These are phyloP conservation scores for Sarotherodon lohbergeri DNA, from an alignment of 2,113 vertebrate genomes.

Conservation along the genomic window DNA sequence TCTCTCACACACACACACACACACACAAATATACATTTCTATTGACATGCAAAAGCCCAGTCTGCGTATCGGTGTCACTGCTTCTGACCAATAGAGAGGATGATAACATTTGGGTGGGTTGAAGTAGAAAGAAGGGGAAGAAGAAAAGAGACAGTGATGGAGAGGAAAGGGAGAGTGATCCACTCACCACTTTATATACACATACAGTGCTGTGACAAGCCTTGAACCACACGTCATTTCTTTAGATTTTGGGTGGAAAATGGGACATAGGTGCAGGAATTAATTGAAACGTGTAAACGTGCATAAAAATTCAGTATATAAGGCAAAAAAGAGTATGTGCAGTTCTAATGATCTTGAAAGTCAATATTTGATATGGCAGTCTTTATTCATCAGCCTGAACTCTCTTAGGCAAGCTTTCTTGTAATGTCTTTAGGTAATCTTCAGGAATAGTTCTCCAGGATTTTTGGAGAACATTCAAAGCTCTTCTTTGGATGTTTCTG, in stretches of 20 bases:
- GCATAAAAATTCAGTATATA: not conserved
- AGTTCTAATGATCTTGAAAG: not conserved
- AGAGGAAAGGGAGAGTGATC: not conserved
- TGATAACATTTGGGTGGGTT: not conserved
- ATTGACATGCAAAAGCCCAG: constrained; percentile 19
- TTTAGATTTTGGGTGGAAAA: not conserved
- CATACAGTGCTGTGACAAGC: not conserved
- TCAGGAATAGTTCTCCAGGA: not conserved
- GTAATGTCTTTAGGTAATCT: not conserved
- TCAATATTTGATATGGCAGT: not conserved
- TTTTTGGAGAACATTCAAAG: not conserved
- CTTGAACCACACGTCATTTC: not conserved
- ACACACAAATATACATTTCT: not conserved
- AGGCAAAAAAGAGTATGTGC: not conserved
- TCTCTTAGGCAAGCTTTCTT: not conserved
- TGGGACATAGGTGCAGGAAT: not conserved
- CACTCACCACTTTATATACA: not conserved
- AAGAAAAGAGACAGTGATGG: not conserved
- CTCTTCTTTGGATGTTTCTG: not conserved
- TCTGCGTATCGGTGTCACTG: constrained; percentile 23
- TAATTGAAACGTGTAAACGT: not conserved
- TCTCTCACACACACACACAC: not conserved
- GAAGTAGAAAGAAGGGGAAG: not conserved
- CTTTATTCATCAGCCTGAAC: not conserved
- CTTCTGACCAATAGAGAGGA: constrained; percentile 7